A percentile compares a stretch with the other conserved stretches of the same genome.
Conservation (phyloP, 2,113 vertebrate species). For the Pelecanoides urinatrix region DNA sequence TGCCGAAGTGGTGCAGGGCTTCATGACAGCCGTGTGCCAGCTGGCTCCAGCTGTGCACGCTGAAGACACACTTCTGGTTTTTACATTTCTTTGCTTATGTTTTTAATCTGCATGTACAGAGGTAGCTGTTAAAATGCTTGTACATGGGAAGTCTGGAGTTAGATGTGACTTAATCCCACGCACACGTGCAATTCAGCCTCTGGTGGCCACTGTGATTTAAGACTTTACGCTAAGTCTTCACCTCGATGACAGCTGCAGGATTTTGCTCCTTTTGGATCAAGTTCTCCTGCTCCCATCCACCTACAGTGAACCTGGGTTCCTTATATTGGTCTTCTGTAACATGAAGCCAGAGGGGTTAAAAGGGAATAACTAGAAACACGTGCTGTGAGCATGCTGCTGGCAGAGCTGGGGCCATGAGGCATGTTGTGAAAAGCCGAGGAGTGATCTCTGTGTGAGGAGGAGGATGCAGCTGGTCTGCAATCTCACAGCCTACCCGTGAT, state of each 20-base stretch:
- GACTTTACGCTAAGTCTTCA: background rate
- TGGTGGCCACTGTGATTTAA: background rate
- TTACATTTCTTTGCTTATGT: background rate
- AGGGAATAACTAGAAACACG: background rate
- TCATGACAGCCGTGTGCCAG: accelerated
- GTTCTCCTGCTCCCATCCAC: background rate
- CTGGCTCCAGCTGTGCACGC: accelerated
- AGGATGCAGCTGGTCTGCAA: accelerated
- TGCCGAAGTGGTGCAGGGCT: background rate
- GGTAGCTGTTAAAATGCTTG: background rate
- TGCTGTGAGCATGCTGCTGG: background rate
- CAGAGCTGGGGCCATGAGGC: accelerated
- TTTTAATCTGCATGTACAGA: background rate
- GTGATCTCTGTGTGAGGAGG: too few relatives aligned
- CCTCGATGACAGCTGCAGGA: background rate
- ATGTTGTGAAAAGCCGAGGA: background rate
- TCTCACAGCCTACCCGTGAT: background rate
- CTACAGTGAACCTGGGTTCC: background rate
- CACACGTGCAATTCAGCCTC: background rate
- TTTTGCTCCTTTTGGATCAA: background rate
- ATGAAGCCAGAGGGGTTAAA: background rate
- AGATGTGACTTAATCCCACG: background rate
- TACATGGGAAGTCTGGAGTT: background rate
- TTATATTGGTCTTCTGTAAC: accelerated
- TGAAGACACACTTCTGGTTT: background rate